Percentiles rank a stretch among this genome's conserved stretches.
phyloP scores from a whole-genome alignment of 2,888 invertebrate genomes.

The Parnassius smintheus region DNA sequence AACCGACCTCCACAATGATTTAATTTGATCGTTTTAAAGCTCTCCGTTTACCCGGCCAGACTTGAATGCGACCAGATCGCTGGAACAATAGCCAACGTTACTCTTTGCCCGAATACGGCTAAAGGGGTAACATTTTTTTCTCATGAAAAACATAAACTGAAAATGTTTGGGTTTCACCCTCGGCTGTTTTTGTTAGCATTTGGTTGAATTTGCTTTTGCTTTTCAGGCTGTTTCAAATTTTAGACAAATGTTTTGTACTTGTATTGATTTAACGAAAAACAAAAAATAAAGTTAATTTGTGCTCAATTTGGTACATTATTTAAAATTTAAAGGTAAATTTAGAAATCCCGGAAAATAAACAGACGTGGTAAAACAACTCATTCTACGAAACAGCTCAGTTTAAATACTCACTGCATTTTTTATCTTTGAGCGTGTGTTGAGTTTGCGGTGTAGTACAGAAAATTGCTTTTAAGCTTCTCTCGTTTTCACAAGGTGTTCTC shows the following conservation, averaged over 20 bases:
- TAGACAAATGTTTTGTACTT: constrained; percentile 25
- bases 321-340: no score
- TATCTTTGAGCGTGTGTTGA: not conserved
- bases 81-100: constrained; percentile 53
- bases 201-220: constrained; percentile 47
- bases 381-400: constrained; percentile 10
- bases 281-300: constrained; percentile 7
- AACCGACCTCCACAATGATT: constrained; percentile 69
- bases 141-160: constrained; percentile 62
- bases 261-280: constrained; percentile 18
- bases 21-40: constrained; percentile 72
- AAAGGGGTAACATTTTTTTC: constrained; percentile 53
- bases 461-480: constrained; percentile 8
- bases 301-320: constrained; percentile 7
- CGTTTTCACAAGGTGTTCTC: constrained; percentile 33
- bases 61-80: constrained; percentile 63
- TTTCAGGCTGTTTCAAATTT: constrained; percentile 21
- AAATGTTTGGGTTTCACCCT: constrained; percentile 60
- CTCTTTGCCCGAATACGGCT: constrained; percentile 53
- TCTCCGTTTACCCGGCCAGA: constrained; percentile 56
- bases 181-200: constrained; percentile 61
- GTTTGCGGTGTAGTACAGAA: not conserved
- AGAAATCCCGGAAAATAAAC: not conserved
- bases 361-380: not conserved
- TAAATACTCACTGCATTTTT: constrained; percentile 1